Percentiles rank a stretch among this genome's conserved stretches.
Evolutionary conservation across 2,113 vertebrate genomes (phyloP).

Genomic region (Hydrochoerus hydrochaeris): DNA sequence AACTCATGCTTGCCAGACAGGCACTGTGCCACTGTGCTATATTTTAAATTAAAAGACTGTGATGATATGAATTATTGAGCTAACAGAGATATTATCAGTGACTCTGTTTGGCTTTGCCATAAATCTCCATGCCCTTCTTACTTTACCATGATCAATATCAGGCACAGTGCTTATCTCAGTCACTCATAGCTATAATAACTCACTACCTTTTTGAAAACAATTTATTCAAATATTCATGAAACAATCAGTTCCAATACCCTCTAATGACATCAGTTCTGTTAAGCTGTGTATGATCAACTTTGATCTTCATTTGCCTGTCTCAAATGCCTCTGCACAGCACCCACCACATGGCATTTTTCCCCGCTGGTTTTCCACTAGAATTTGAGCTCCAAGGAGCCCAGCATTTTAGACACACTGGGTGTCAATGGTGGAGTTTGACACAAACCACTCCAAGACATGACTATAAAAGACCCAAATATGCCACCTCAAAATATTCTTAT

Average conservation of each 20-base stretch:
- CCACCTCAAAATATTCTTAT: not conserved
- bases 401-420: not conserved
- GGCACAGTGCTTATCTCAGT: not conserved
- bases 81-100: not conserved
- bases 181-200: not conserved
- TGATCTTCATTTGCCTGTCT: not conserved
- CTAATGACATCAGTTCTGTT: not conserved
- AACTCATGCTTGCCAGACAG: too few species aligned
- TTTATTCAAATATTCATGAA: not conserved
- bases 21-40: too few species aligned
- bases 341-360: not conserved
- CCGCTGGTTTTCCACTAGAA: not conserved
- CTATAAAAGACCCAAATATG: not conserved
- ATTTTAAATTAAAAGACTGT: not conserved
- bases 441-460: not conserved
- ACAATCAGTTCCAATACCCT: not conserved
- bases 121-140: not conserved
- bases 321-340: not conserved
- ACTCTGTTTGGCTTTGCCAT: not conserved
- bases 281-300: not conserved
- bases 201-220: not conserved
- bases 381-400: not conserved
- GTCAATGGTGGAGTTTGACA: not conserved
- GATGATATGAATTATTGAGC: not conserved
- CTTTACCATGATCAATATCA: not conserved